Evolutionary conservation across 2,113 vertebrate genomes (phyloP).

Genomic region (Cyphomyrus discorhynchus): DNA sequence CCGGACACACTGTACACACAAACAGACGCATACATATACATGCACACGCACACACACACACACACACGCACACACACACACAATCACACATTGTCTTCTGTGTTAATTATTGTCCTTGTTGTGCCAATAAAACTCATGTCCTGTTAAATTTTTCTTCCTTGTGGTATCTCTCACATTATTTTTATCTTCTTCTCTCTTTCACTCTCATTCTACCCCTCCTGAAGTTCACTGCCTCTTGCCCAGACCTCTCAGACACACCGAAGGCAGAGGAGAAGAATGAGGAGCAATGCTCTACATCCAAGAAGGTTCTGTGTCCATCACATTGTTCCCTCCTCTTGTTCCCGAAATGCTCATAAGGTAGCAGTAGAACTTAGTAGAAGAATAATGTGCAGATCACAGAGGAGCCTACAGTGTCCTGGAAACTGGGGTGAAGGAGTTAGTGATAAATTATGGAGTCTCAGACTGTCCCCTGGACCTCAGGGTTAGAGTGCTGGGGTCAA

Average conservation of each 20-base stretch:
- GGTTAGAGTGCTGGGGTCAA: background rate
- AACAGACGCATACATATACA: background rate
- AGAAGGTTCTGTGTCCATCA: constrained; percentile 53
- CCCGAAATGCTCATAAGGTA: background rate
- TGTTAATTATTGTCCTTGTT: background rate
- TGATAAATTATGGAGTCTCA: background rate
- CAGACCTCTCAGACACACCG: constrained; percentile 11
- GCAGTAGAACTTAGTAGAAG: background rate
- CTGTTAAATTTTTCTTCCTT: background rate
- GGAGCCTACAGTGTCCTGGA: background rate
- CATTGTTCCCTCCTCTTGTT: background rate
- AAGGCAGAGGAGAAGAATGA: constrained; percentile 42
- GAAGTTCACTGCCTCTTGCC: background rate
- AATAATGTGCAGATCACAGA: background rate
- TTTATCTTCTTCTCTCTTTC: background rate
- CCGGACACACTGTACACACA: background rate
- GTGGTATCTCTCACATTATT: background rate
- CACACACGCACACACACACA: background rate
- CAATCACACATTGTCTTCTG: background rate
- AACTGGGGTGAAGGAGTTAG: background rate
- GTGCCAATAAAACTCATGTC: background rate
- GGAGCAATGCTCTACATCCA: constrained; percentile 63
- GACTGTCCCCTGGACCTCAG: background rate
- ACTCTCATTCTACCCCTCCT: background rate
- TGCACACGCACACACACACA: background rate